Conservation (phyloP, 2,888 invertebrate genomes). For the Eupithecia exiguata region DNA sequence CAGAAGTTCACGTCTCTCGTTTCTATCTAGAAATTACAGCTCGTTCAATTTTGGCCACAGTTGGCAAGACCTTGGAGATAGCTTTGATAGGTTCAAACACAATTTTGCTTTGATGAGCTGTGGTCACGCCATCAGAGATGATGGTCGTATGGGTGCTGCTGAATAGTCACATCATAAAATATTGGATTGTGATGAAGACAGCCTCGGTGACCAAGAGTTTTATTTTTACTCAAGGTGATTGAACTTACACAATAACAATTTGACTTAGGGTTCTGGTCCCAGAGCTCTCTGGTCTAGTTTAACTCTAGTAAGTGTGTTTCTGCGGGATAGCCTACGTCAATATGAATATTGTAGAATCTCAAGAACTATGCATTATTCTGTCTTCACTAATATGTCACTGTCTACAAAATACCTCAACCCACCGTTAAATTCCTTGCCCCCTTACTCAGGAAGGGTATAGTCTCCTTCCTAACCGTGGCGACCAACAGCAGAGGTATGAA, state of each 20-base stretch:
- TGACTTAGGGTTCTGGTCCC: too few relatives aligned
- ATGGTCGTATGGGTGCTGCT: too few relatives aligned
- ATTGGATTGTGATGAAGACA: too few relatives aligned
- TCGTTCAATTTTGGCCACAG: neutral
- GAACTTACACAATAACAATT: too few relatives aligned
- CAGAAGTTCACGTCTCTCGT: slow-evolving; percentile 82
- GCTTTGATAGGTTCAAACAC: neutral
- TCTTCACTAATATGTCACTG: neutral
- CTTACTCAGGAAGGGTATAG: slow-evolving; percentile 70
- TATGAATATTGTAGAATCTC: too few relatives aligned
- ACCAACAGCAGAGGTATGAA: slow-evolving; percentile 87
- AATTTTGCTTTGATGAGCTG: neutral
- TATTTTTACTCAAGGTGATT: too few relatives aligned
- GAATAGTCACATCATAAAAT: too few relatives aligned
- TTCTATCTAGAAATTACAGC: slow-evolving; percentile 66
- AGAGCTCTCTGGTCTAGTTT: too few relatives aligned
- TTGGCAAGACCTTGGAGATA: neutral
- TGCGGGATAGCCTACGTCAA: neutral
- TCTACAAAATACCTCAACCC: slow-evolving; percentile 42
- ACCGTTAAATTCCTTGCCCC: slow-evolving; percentile 69
- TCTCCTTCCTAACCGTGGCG: slow-evolving; percentile 67
- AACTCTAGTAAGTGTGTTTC: too few relatives aligned
- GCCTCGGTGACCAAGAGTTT: too few relatives aligned
- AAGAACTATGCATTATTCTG: neutral
- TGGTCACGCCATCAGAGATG: neutral